Evolutionary conservation across 64 coral and sea anemone species (phyloP).

Genomic region (Exaiptasia diaphana): DNA sequence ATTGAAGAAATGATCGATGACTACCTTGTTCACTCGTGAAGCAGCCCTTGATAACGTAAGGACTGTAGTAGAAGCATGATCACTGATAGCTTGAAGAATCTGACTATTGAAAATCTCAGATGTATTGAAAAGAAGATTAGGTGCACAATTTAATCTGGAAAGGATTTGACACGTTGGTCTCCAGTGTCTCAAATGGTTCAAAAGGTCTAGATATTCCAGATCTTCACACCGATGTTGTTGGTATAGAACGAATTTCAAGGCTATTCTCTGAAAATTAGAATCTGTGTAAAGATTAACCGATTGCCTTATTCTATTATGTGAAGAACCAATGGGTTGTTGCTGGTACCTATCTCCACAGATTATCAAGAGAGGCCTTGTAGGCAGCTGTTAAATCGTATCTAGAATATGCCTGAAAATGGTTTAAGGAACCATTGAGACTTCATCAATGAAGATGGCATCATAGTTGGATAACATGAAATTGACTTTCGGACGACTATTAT

Average conservation of each 20-base stretch:
- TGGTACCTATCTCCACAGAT: constrained; percentile 57
- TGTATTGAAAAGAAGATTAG: background rate
- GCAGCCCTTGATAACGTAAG: background rate
- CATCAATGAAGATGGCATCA: constrained; percentile 45
- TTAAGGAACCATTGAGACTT: constrained; percentile 23
- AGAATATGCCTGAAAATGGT: background rate
- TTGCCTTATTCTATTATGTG: background rate
- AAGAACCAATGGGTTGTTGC: constrained; percentile 16
- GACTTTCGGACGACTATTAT: background rate
- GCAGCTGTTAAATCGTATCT: background rate
- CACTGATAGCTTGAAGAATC: background rate
- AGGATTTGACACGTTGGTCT: background rate
- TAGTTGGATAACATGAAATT: background rate
- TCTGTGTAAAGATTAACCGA: background rate
- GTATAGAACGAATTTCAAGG: background rate
- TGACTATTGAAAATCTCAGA: background rate
- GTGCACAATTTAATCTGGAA: background rate
- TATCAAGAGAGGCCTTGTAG: background rate
- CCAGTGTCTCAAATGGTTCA: background rate
- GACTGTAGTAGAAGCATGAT: background rate
- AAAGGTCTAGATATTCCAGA: background rate
- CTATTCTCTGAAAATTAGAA: background rate
- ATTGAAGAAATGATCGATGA: background rate
- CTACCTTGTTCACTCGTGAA: background rate
- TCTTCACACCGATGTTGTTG: background rate